Conservation (phyloP, 2,888 invertebrate species). For the Allacma fusca region DNA sequence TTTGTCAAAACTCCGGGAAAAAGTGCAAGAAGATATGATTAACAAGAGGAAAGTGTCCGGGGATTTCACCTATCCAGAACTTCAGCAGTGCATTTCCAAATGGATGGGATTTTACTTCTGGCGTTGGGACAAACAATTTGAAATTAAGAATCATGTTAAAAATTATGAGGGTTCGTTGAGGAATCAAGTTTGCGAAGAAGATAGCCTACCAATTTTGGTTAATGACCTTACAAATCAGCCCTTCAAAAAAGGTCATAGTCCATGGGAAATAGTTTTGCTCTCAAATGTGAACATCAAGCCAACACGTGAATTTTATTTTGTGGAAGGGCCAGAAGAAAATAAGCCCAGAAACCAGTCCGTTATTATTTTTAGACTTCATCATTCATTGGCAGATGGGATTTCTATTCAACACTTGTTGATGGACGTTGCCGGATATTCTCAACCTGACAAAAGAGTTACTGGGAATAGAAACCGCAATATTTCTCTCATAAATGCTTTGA, state of each 20-base stretch:
- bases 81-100: background rate
- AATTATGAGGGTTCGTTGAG: constrained; percentile 19
- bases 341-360: constrained; percentile 17
- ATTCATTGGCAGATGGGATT: constrained; percentile 51
- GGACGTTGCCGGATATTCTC: constrained; percentile 18
- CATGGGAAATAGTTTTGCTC: constrained; percentile 57
- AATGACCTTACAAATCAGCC: constrained; percentile 29
- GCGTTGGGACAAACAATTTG: constrained; percentile 21
- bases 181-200: background rate
- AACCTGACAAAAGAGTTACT: background rate
- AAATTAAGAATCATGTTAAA: constrained; percentile 33
- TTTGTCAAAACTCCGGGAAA: background rate
- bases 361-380: constrained; percentile 53
- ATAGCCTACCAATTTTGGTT: background rate
- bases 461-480: background rate
- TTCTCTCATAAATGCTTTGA: constrained; percentile 18
- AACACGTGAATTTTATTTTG: background rate
- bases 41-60: constrained; percentile 6
- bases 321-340: background rate
- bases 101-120: constrained; percentile 39
- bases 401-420: constrained; percentile 31
- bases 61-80: constrained; percentile 18
- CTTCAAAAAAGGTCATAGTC: constrained; percentile 47
- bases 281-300: constrained; percentile 39
- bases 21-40: background rate